Base-by-base conservation (phyloP, 2,113 vertebrate genomes). In the Myiozetetes cayanensis region DNA sequence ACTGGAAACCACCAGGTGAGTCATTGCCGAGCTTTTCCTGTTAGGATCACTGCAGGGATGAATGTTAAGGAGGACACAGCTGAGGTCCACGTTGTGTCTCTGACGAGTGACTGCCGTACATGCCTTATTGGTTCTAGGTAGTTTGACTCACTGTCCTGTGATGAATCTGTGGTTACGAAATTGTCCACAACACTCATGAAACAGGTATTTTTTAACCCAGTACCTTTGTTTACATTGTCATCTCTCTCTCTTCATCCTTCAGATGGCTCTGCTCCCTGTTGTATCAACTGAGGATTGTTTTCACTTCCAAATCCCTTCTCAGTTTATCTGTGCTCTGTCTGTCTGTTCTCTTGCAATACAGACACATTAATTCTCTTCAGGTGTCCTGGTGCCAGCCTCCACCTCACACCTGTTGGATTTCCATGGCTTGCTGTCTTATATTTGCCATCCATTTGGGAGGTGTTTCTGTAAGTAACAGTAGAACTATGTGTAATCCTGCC, bases 1-100 rank as follows among this genome's bases (percentile, higher is more conserved):
- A 72, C 84, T 84, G 61, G 52, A 96, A 95, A 85, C 84, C 80
- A 93, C 56, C 9, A 72, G 81, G 89, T 97, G 77, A 94, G 78
- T 95, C 91, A 94, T 12, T 70, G 62, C 70, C 37, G 80, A 78
- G 82, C 75, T 88, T 67, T 94, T 96, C 80, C 93, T 92, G 87
- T 85, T 80, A 52, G 76, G 39, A 33, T 68, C 77, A 52, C 55
- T 49, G 66, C 52, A 85, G 58, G 37, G 65, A 61, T 75, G 80
- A 75, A 59, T 91, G 59, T 82, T 89, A 77, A 86, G 76, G 85
- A 91, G 70, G 77, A 61, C 73, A 49, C 39, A 35, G 61, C 0
- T 59, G 70, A 81, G 47, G 62, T 41, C 78, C n/a, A 5, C 4
- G 15, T 31, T 59, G 44, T 66, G 33, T 31, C 66, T 30, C 46